A percentile compares a stretch with the other conserved stretches of the same genome.
Conservation (phyloP, 1,140 invertebrate genomes). For the Achatina immaculata region DNA sequence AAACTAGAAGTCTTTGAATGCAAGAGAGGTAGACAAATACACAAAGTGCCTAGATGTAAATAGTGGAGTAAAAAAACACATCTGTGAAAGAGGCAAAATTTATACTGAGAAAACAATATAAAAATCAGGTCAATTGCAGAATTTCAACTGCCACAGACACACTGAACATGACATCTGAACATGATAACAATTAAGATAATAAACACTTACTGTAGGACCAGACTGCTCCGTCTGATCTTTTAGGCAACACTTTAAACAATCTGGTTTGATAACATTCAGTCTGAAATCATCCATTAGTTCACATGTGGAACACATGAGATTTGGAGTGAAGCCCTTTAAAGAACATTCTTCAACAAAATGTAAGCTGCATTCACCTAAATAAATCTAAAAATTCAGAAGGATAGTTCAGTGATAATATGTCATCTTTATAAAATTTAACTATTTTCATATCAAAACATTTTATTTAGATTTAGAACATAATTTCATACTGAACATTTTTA, state of each 20-base stretch:
- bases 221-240: conserved; percentile 72
- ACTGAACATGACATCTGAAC: too few relatives aligned
- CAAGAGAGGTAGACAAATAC: too few relatives aligned
- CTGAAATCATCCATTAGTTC: conserved; percentile 85
- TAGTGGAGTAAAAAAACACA: too few relatives aligned
- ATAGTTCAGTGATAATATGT: conserved; percentile 21
- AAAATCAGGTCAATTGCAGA: too few relatives aligned
- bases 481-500: not conserved
- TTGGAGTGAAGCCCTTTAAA: conserved; percentile 88
- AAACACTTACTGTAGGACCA: conserved; percentile 30
- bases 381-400: conserved; percentile 52
- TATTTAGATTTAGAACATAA: not conserved
- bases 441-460: not conserved
- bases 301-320: conserved; percentile 89
- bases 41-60: too few relatives aligned
- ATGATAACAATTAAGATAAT: too few relatives aligned
- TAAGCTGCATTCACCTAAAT: conserved; percentile 69
- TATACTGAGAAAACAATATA: too few relatives aligned
- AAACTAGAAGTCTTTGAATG: too few relatives aligned
- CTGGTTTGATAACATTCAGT: conserved; percentile 78
- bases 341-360: conserved; percentile 86
- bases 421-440: not conserved
- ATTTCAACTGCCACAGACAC: too few relatives aligned
- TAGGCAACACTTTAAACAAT: conserved; percentile 82
- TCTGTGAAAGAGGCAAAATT: too few relatives aligned